A percentile compares a stretch with the other conserved stretches of the same genome.
These are phyloP conservation scores for Pristiophorus japonicus DNA, from an alignment of 2,113 vertebrate genomes.

Conservation along the genomic window DNA sequence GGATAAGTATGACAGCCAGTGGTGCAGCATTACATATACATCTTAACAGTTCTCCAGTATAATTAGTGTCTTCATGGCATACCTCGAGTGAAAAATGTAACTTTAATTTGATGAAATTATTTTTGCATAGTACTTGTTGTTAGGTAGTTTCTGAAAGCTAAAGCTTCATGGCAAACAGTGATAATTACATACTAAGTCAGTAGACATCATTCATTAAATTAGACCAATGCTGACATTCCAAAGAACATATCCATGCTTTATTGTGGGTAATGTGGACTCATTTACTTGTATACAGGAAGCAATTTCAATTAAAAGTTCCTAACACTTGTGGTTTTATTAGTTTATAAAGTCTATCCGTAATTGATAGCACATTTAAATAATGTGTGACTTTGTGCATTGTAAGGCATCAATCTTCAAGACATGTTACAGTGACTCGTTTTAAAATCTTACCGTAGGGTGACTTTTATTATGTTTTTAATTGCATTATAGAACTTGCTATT, in stretches of 20 bases:
- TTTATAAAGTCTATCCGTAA: slow-evolving; percentile 33
- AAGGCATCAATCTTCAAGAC: slow-evolving; percentile 26
- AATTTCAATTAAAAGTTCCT: slow-evolving; percentile 35
- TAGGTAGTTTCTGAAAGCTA: neutral
- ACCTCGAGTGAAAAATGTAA: slow-evolving; percentile 27
- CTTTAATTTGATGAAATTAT: slow-evolving; percentile 34
- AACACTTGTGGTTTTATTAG: slow-evolving; percentile 22
- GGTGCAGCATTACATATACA: neutral
- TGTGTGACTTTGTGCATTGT: slow-evolving; percentile 18
- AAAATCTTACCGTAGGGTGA: slow-evolving; percentile 36
- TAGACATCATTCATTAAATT: slow-evolving; percentile 18
- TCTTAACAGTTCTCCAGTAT: slow-evolving; percentile 28
- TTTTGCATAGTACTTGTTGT: slow-evolving; percentile 18
- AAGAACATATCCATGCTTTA: slow-evolving; percentile 17
- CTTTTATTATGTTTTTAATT: slow-evolving; percentile 33
- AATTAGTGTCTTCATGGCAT: slow-evolving; percentile 22
- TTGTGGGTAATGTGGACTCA: slow-evolving; percentile 2
- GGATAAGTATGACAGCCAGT: slow-evolving; percentile 34
- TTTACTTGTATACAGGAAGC: slow-evolving; percentile 3
- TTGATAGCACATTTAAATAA: slow-evolving; percentile 33
- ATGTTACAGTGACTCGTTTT: slow-evolving; percentile 6
- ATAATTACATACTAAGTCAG: slow-evolving; percentile 17
- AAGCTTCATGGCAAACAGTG: neutral
- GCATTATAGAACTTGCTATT: slow-evolving; percentile 25
- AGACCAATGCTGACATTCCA: slow-evolving; percentile 19